These are phyloP conservation scores for Sycobia sp. DNA, from an alignment of 1,140 invertebrate genomes.

Conservation along the genomic window DNA sequence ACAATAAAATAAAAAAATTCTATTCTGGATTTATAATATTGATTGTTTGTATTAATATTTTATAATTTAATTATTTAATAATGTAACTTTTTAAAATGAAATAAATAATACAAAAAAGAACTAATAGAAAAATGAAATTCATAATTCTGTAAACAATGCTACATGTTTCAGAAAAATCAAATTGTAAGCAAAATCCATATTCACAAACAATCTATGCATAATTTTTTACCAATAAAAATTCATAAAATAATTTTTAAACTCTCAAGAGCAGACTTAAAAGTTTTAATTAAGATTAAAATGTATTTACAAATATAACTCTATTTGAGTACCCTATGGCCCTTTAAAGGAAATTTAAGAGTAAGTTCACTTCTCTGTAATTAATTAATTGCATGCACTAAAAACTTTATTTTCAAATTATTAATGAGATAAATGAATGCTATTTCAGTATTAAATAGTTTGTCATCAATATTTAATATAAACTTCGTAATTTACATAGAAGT, in stretches of 20 bases:
- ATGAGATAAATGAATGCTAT: no score
- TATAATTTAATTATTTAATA: no score
- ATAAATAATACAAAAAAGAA: not conserved
- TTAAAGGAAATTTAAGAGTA: not conserved
- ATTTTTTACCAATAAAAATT: slow-evolving; percentile 6
- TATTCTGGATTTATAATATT: no score
- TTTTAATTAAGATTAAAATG: slow-evolving; percentile 2
- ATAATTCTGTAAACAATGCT: not conserved
- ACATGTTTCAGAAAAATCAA: not conserved
- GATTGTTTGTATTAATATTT: no score
- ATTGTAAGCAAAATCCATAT: not conserved
- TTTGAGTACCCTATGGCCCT: not conserved
- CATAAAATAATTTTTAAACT: not conserved
- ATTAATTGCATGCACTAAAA: no score
- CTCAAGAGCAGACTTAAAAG: not conserved
- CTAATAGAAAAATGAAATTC: not conserved
- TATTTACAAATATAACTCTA: slow-evolving; percentile 21
- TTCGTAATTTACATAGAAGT: no score
- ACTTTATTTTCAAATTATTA: no score
- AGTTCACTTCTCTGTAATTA: no score
- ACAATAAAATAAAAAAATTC: no score
- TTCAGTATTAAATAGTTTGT: no score
- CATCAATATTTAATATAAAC: no score
- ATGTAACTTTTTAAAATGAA: not conserved
- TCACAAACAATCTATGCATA: slow-evolving; percentile 8